Conservation (phyloP, 1,140 invertebrate species). For the Ceratosolen fusciceps region DNA sequence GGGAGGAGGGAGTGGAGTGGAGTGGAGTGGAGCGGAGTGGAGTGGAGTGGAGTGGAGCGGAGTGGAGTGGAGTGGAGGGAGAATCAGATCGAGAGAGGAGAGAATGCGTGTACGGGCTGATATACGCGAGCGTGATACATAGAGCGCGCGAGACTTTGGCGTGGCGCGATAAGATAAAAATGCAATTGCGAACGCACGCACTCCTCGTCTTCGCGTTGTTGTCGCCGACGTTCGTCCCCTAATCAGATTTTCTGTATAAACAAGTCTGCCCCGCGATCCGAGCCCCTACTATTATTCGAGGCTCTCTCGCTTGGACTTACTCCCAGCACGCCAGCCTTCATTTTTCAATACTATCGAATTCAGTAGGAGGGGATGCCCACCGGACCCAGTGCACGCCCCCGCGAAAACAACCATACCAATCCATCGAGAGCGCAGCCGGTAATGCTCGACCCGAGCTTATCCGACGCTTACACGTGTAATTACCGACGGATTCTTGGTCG, state of each 20-base stretch:
- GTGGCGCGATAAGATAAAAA: slow-evolving; percentile 47
- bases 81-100: slow-evolving; percentile 22
- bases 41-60: too few relatives aligned
- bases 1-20: too few relatives aligned
- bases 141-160: neutral
- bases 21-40: too few relatives aligned
- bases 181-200: slow-evolving; percentile 40
- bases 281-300: neutral
- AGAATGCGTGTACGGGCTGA: slow-evolving; percentile 14
- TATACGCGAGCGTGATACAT: slow-evolving; percentile 34
- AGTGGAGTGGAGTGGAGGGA: too few relatives aligned
- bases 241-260: slow-evolving; percentile 43
- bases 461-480: too few relatives aligned
- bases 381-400: too few relatives aligned
- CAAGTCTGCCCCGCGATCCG: neutral
- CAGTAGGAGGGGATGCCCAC: neutral
- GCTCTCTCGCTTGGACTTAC: slow-evolving; percentile 1
- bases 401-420: too few relatives aligned
- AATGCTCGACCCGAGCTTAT: too few relatives aligned
- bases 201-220: neutral
- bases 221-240: slow-evolving; percentile 18
- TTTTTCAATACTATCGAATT: slow-evolving; percentile 43
- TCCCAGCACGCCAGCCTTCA: slow-evolving; percentile 29
- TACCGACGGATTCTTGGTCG: too few relatives aligned
- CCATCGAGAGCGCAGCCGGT: too few relatives aligned